Percentiles rank a stretch among this genome's conserved stretches.
phyloP scores from a whole-genome alignment of 2,888 invertebrate genomes.

The Lasioglossum marginatum region DNA sequence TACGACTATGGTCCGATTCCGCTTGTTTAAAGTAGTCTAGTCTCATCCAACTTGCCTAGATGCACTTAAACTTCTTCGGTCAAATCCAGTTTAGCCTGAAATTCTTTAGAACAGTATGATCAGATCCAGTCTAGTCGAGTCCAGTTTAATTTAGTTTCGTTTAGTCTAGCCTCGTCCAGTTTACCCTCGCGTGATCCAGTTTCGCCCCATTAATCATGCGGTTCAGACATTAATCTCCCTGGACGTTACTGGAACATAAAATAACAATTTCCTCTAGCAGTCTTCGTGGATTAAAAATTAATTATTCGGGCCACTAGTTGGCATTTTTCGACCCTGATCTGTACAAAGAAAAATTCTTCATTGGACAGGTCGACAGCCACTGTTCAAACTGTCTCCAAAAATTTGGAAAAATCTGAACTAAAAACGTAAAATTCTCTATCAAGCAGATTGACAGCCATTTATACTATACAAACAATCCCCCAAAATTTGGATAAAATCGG shows the following conservation, averaged over 20 bases:
- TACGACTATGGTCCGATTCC: background rate
- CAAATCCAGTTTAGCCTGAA: background rate
- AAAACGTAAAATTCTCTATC: background rate
- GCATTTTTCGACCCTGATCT: background rate
- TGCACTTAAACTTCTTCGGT: background rate
- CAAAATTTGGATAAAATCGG: background rate
- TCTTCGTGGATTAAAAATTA: background rate
- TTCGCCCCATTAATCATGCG: background rate
- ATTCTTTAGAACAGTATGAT: background rate
- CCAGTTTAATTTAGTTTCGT: background rate
- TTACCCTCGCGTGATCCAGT: conserved; percentile 2
- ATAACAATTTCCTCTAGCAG: background rate
- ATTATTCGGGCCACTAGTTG: background rate
- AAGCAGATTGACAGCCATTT: background rate
- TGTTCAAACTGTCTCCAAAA: too few relatives aligned
- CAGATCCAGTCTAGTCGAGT: background rate
- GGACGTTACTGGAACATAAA: background rate
- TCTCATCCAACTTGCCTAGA: background rate
- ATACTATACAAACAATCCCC: too few relatives aligned
- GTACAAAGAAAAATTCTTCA: background rate
- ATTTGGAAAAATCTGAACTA: background rate
- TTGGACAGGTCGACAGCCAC: background rate
- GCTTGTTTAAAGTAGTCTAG: background rate
- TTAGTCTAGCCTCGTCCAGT: background rate
- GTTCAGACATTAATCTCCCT: background rate